Evolutionary conservation across 53 echinoderm and acorn worm genomes (phyloP).

Genomic region (Temnopleurus reevesii): DNA sequence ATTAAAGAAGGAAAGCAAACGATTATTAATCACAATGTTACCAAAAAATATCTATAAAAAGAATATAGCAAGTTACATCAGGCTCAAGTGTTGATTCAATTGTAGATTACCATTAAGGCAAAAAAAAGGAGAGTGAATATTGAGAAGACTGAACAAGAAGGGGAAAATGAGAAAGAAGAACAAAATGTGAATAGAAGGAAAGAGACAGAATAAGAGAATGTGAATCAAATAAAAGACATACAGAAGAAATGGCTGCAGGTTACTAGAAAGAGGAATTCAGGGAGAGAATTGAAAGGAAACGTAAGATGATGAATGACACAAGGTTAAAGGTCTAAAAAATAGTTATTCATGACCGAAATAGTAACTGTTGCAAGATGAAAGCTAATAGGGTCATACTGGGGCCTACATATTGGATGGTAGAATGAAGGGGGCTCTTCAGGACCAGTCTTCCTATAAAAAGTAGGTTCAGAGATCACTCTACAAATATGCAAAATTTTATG

Average conservation of each 20-base stretch:
- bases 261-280: too few species aligned
- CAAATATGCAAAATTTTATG: neutral
- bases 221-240: neutral
- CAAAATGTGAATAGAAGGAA: neutral
- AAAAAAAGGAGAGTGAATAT: neutral
- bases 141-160: neutral
- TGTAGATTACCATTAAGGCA: too few species aligned
- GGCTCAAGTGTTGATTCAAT: too few species aligned
- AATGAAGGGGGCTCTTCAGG: neutral
- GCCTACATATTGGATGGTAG: neutral
- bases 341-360: neutral
- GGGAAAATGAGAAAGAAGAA: neutral
- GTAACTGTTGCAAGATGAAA: neutral
- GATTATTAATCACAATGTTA: too few species aligned
- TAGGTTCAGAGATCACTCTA: neutral
- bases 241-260: neutral
- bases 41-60: too few species aligned
- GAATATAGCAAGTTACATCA: too few species aligned
- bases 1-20: too few species aligned
- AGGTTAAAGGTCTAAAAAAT: neutral
- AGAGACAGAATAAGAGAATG: neutral
- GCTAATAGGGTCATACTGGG: neutral
- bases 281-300: too few species aligned
- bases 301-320: neutral
- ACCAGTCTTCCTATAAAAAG: constrained; percentile 5